Evolutionary conservation across 2,888 invertebrate genomes (phyloP).

Genomic region (Pyrrhia umbra): DNA sequence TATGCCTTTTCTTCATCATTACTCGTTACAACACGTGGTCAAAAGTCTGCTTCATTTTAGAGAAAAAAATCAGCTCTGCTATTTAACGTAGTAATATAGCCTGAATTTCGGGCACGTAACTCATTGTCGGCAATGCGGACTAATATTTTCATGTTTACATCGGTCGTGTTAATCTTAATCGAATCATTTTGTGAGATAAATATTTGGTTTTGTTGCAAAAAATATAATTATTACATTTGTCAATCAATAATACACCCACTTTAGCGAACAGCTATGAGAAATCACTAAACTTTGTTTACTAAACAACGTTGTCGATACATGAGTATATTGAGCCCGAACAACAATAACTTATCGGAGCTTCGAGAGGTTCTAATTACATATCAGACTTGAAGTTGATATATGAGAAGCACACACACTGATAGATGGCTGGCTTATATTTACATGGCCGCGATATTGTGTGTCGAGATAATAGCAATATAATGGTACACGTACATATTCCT

Average conservation of each 20-base stretch:
- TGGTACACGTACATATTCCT: not conserved
- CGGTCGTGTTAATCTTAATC: not conserved
- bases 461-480: not conserved
- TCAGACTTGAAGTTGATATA: constrained; percentile 46
- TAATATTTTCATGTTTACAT: not conserved
- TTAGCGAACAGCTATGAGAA: not conserved
- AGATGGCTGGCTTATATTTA: constrained; percentile 38
- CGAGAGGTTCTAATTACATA: constrained; percentile 47
- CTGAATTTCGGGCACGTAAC: constrained; percentile 1
- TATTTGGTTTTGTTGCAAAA: not conserved
- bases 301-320: constrained; percentile 9
- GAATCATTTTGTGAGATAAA: not conserved
- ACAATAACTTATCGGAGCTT: constrained; percentile 46
- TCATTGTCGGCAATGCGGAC: constrained; percentile 1
- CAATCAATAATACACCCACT: not conserved
- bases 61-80: not conserved
- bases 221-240: no score
- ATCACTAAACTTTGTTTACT: constrained; percentile 31
- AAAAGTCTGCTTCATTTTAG: not conserved
- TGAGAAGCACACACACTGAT: constrained; percentile 22
- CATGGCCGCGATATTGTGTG: constrained; percentile 14
- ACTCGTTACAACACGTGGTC: not conserved
- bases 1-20: not conserved
- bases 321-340: constrained; percentile 30
- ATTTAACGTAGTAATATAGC: not conserved